Evolutionary conservation across 2,113 vertebrate genomes (phyloP).

Genomic region (Periophthalmodon schlosseri): DNA sequence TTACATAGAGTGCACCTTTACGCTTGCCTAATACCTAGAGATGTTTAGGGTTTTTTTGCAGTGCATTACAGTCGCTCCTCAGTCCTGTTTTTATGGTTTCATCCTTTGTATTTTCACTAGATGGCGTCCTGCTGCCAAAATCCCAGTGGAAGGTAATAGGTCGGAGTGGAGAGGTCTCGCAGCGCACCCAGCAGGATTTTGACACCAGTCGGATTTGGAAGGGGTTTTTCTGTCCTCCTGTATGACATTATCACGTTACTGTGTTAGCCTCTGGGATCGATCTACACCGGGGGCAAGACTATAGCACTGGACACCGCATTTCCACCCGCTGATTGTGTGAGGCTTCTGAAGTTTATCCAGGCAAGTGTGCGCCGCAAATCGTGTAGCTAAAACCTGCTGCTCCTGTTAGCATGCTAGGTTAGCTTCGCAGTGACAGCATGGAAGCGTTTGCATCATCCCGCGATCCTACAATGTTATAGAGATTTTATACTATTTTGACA

Average conservation of each 20-base stretch:
- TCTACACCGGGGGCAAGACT: slow-evolving; percentile 1
- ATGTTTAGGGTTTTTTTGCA: too few species aligned
- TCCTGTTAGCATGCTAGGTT: slow-evolving; percentile 39
- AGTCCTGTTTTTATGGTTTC: background rate
- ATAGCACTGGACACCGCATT: background rate
- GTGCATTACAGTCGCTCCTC: too few species aligned
- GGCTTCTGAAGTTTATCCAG: slow-evolving; percentile 37
- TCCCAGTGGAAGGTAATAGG: slow-evolving; percentile 40
- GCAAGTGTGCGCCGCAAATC: slow-evolving; percentile 30
- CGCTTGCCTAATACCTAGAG: too few species aligned
- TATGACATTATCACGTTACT: background rate
- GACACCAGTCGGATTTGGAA: slow-evolving; percentile 17
- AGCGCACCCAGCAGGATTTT: slow-evolving; percentile 16
- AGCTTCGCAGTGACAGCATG: slow-evolving; percentile 20
- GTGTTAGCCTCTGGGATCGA: background rate
- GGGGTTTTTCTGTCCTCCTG: background rate
- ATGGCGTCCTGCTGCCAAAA: slow-evolving; percentile 23
- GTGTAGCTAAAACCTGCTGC: background rate
- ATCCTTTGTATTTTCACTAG: slow-evolving; percentile 22
- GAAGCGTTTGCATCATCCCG: background rate
- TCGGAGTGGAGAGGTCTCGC: slow-evolving; percentile 58
- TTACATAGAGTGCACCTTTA: too few species aligned
- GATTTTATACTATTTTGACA: background rate
- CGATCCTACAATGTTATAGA: background rate
- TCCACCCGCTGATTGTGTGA: background rate